These are phyloP conservation scores for Hydropsyche betteni DNA, from an alignment of 2,888 invertebrate genomes.

Conservation along the genomic window DNA sequence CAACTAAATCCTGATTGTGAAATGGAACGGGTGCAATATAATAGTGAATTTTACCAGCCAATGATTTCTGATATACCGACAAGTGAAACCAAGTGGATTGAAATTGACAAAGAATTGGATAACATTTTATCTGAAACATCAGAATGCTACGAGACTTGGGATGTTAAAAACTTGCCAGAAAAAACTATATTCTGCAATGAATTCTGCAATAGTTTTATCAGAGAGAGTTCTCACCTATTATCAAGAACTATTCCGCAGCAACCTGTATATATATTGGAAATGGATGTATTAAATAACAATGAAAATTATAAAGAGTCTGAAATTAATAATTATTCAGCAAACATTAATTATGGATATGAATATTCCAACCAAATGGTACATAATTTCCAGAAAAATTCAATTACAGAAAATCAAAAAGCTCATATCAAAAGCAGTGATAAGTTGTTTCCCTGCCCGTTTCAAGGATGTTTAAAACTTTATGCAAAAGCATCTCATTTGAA, in stretches of 20 bases:
- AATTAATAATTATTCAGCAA: not conserved
- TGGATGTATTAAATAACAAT: conserved; percentile 47
- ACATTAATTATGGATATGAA: not conserved
- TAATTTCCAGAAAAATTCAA: too few species aligned
- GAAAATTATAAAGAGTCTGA: not conserved
- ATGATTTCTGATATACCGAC: not conserved
- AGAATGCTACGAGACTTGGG: conserved; percentile 52
- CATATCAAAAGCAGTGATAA: conserved; percentile 60
- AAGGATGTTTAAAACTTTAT: conserved; percentile 81
- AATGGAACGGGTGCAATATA: conserved; percentile 9
- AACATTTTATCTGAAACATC: conserved; percentile 42
- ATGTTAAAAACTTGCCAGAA: conserved; percentile 61
- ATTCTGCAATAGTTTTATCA: conserved; percentile 64
- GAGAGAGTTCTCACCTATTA: conserved; percentile 59
- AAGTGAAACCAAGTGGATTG: conserved; percentile 31
- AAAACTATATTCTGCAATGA: conserved; percentile 68
- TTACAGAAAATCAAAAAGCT: not conserved
- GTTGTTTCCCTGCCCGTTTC: conserved; percentile 75
- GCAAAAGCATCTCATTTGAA: conserved; percentile 91
- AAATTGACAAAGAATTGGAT: conserved; percentile 48
- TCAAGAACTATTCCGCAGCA: conserved; percentile 40
- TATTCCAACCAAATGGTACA: too few species aligned
- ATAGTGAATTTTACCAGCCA: not conserved
- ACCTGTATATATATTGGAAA: conserved; percentile 48
- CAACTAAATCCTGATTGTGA: conserved; percentile 46